Conservation (phyloP, 2,888 invertebrate species). For the Drosophila greeni region DNA sequence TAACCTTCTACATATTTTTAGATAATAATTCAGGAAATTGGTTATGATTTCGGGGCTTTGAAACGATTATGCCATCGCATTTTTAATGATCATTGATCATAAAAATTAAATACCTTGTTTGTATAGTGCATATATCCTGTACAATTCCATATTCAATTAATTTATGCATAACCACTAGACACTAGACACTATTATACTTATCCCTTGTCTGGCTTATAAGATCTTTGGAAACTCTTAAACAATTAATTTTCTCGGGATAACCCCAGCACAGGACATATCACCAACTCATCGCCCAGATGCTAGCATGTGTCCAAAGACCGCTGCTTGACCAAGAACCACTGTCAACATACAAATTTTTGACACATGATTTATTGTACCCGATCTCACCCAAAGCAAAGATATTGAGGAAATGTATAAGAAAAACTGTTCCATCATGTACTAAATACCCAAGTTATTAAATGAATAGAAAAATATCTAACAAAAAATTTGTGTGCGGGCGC, state of each 20-base stretch:
- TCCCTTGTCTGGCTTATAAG: too few relatives aligned
- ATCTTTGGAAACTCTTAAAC: neutral
- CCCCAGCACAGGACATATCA: neutral
- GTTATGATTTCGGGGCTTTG: neutral
- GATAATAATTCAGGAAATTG: too few relatives aligned
- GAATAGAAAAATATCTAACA: conserved; percentile 25
- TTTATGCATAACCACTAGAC: neutral
- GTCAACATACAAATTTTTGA: conserved; percentile 44
- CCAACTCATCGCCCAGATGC: conserved; percentile 4
- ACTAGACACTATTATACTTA: neutral
- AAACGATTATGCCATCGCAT: rapidly evolving
- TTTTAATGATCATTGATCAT: neutral
- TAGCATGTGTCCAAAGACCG: conserved; percentile 39
- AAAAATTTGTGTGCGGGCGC: conserved; percentile 62
- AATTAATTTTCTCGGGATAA: neutral
- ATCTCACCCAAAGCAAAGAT: conserved; percentile 3
- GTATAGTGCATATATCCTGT: neutral
- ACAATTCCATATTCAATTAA: neutral
- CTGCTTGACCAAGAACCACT: conserved; percentile 54
- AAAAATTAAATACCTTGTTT: too few relatives aligned
- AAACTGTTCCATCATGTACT: conserved; percentile 72
- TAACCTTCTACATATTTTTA: neutral
- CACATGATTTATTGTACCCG: conserved; percentile 25
- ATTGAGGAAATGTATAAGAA: conserved; percentile 12
- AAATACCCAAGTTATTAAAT: conserved; percentile 53